Conservation (phyloP, 2,888 invertebrate genomes). For the Timema podura region DNA sequence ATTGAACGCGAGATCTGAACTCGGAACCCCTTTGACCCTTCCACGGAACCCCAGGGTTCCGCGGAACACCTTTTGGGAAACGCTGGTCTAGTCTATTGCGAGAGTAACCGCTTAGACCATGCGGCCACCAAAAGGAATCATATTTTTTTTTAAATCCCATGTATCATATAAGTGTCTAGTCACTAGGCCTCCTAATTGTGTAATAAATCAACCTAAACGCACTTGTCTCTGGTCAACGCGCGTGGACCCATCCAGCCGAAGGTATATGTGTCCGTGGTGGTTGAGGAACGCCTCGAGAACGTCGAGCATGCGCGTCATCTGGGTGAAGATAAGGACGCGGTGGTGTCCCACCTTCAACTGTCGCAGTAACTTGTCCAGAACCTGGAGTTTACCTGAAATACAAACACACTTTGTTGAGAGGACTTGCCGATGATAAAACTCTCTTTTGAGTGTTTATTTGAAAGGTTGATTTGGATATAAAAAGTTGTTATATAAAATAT, state of each 20-base stretch:
- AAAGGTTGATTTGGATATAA: too few relatives aligned
- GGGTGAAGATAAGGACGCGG: constrained; percentile 95
- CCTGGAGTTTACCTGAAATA: constrained; percentile 76
- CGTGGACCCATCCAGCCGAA: constrained; percentile 94
- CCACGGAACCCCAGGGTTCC: too few relatives aligned
- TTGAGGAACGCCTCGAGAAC: constrained; percentile 96
- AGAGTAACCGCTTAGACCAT: too few relatives aligned
- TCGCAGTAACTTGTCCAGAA: constrained; percentile 75
- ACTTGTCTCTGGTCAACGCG: constrained; percentile 90
- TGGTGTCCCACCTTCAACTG: constrained; percentile 79
- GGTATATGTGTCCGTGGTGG: constrained; percentile 94
- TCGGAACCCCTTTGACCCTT: too few relatives aligned
- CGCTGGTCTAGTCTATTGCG: too few relatives aligned
- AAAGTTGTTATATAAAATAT: too few relatives aligned
- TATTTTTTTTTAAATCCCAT: not conserved
- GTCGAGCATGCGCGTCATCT: constrained; percentile 99
- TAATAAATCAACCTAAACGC: constrained; percentile 30
- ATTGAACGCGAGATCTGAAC: too few relatives aligned
- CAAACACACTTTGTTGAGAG: too few relatives aligned
- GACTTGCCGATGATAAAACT: too few relatives aligned
- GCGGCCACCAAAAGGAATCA: not conserved
- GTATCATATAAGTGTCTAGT: not conserved
- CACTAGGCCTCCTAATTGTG: too few relatives aligned
- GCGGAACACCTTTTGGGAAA: too few relatives aligned
- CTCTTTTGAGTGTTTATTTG: too few relatives aligned